Percentiles rank a stretch among this genome's conserved stretches.
These are phyloP conservation scores for Mythimna pallens DNA, from an alignment of 2,888 invertebrate genomes.

Conservation along the genomic window DNA sequence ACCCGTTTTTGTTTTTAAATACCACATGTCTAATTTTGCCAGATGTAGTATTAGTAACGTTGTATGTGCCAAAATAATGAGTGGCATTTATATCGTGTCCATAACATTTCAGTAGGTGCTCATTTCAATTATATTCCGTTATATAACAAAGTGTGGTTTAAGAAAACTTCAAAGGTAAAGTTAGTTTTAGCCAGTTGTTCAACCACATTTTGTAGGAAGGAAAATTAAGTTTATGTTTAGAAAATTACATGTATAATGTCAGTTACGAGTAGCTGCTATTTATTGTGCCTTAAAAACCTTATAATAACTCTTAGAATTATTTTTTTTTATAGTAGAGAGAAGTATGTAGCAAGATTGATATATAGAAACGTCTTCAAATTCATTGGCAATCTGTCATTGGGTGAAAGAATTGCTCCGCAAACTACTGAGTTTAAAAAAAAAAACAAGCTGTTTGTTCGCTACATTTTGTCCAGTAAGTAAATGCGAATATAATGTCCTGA, in stretches of 20 bases:
- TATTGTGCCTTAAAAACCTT: constrained; percentile 44
- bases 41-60: background rate
- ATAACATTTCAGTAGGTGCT: constrained; percentile 25
- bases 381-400: background rate
- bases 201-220: constrained; percentile 8
- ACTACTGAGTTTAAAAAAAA: background rate
- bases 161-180: background rate
- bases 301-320: constrained; percentile 5
- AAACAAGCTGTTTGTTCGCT: background rate
- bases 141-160: constrained; percentile 17
- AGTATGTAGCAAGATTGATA: background rate
- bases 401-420: background rate
- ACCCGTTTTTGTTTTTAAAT: background rate
- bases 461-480: no score
- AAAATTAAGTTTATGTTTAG: constrained; percentile 7
- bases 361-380: background rate
- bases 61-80: constrained; percentile 1
- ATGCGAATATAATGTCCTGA: no score
- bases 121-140: constrained; percentile 10
- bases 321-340: constrained; percentile 1
- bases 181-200: background rate
- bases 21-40: background rate
- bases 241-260: constrained; percentile 11
- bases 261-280: constrained; percentile 45
- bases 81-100: constrained; percentile 33